Evolutionary conservation across 1,140 invertebrate species (phyloP).

Genomic region (Euura lappo): DNA sequence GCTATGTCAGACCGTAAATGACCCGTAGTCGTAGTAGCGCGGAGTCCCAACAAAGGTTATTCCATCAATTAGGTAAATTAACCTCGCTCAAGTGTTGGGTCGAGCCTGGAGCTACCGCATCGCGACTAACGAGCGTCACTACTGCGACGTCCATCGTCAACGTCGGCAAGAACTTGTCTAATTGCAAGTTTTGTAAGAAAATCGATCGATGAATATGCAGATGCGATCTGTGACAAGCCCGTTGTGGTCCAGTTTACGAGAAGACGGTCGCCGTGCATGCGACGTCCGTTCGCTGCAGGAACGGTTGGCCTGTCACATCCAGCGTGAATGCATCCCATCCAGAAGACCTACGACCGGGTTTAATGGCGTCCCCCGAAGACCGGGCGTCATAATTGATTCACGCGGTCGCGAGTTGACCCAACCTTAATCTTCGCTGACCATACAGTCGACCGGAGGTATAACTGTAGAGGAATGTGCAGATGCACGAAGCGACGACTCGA

Average conservation of each 20-base stretch:
- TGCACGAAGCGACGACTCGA: too few species aligned
- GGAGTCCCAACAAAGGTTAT: not conserved
- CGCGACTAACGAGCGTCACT: not conserved
- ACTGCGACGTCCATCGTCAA: not conserved
- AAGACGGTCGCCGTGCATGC: not conserved
- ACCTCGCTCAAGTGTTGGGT: not conserved
- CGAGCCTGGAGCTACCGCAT: not conserved
- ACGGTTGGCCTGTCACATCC: too few species aligned
- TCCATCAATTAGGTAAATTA: not conserved
- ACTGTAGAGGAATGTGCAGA: not conserved
- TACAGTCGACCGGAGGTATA: not conserved
- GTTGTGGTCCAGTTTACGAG: not conserved
- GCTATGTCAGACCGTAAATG: not conserved
- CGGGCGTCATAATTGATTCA: not conserved
- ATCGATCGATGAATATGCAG: not conserved
- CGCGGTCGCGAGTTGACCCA: not conserved
- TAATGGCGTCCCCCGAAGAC: not conserved
- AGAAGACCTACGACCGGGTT: not conserved
- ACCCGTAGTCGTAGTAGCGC: not conserved
- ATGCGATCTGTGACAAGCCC: not conserved
- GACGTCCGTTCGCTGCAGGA: not conserved
- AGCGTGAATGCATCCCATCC: too few species aligned
- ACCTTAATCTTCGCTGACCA: not conserved
- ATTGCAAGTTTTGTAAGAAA: too few species aligned
- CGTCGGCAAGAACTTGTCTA: too few species aligned